phyloP scores from a whole-genome alignment of 2,797 vertebrate species.

The Neomorphus geoffroyi region DNA sequence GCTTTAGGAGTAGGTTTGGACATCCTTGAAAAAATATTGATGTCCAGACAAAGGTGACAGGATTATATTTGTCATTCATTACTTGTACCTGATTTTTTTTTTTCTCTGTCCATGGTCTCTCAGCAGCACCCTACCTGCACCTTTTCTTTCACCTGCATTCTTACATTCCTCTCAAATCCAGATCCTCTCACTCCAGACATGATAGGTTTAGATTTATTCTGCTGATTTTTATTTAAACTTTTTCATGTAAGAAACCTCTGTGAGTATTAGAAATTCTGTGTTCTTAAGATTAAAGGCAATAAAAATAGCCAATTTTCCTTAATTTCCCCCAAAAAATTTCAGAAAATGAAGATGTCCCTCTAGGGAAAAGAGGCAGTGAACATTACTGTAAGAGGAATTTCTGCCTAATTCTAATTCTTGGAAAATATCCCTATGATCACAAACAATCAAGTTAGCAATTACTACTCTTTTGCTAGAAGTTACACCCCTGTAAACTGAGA shows the following conservation, averaged over 20 bases:
- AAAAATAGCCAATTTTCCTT: neutral
- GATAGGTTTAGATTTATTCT: neutral
- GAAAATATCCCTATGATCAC: neutral
- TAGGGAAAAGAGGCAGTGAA: neutral
- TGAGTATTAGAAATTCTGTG: neutral
- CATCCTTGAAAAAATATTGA: neutral
- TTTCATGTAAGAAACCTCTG: neutral
- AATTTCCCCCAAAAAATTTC: neutral
- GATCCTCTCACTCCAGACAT: neutral
- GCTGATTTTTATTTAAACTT: neutral
- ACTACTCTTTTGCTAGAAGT: neutral
- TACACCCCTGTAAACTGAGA: neutral
- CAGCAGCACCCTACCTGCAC: neutral
- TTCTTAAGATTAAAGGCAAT: neutral
- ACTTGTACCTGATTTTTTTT: neutral
- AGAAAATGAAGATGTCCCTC: neutral
- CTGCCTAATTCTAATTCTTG: neutral
- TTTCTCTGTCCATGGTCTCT: neutral
- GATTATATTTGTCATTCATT: constrained; percentile 4
- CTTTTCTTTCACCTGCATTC: neutral
- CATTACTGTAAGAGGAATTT: neutral
- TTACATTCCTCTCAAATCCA: neutral
- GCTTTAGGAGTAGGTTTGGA: neutral
- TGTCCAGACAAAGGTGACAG: constrained; percentile 12
- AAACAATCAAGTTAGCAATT: neutral